Conservation (phyloP, 2,113 vertebrate genomes). For the Triplophysa rosa region DNA sequence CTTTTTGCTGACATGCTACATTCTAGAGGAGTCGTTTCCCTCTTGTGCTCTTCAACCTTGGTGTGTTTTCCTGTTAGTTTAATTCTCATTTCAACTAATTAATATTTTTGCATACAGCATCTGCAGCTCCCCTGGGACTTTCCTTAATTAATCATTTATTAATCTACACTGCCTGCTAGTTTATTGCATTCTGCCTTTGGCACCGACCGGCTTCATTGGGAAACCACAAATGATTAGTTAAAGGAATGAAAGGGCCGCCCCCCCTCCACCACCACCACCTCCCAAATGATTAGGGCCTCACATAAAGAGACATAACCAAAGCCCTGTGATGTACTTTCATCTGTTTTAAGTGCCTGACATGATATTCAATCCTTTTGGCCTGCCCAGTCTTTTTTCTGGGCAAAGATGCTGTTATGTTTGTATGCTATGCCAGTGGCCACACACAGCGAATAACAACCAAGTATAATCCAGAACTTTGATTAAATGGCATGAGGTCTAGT, state of each 20-base stretch:
- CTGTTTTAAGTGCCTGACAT: constrained; percentile 71
- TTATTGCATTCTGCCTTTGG: constrained; percentile 81
- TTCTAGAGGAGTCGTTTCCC: constrained; percentile 35
- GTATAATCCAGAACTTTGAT: no score
- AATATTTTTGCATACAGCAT: constrained; percentile 83
- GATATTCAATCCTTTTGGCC: constrained; percentile 65
- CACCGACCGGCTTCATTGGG: constrained; percentile 78
- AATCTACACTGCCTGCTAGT: constrained; percentile 81
- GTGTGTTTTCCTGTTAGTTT: constrained; percentile 81
- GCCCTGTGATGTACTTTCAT: constrained; percentile 69
- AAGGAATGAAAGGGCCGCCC: constrained; percentile 73
- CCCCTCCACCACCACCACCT: constrained; percentile 22
- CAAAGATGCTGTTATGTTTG: background rate
- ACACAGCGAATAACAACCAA: no score
- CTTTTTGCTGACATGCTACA: background rate
- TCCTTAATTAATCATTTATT: constrained; percentile 85
- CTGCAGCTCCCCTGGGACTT: constrained; percentile 71
- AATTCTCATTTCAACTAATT: constrained; percentile 82
- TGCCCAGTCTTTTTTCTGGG: constrained; percentile 56
- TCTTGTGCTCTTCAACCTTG: constrained; percentile 63
- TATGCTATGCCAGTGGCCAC: no score
- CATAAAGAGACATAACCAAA: constrained; percentile 72
- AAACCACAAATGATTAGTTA: constrained; percentile 83
- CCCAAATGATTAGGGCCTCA: constrained; percentile 76
- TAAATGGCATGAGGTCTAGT: no score